Evolutionary conservation across 2,113 vertebrate species (phyloP), one percentile per base, ranked within the genome.

Genomic region (Numenius arquata): DNA sequence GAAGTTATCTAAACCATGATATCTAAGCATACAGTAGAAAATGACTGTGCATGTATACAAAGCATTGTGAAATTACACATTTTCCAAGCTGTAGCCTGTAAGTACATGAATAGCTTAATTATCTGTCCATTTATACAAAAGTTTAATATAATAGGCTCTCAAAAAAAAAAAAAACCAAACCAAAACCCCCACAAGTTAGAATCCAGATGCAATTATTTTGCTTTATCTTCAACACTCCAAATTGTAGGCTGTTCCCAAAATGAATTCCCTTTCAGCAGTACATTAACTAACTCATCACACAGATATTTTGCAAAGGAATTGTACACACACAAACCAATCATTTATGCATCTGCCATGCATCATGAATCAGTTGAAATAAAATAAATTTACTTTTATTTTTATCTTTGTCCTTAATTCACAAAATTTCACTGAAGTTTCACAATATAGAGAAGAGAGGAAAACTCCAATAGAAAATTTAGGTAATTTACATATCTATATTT

Each of bases 401-500:
- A 91, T 91, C 0, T 5, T 72, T 89, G 73, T 79, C 53, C 27
- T 75, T 93, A 86, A 82, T 95, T 88, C 78, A 89, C 18, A 90
- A 63, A 83, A 97, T 82, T 86, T 95, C 55, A 74, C 38, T 50
- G 58, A 68, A 61, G 36, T 27, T 73, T 85, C 26, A 92, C 38
- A 77, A 81, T 61, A 38, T 21, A 90, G 45, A 91, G 21, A 95
- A 56, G 27, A 67, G 45, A 90, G 6, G 12, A 72, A 94, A 86
- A 66, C 43, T 74, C 50, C 30, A 79, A 68, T 32, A 82, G 67
- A 77, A 81, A 78, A 93, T 90, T 19, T 75, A 80, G 6, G n/a
- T 72, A 94, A 95, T 93, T 95, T 95, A 87, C 82, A 95, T 93
- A 90, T 56, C n/a, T n/a, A 92, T 73, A 55, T 63, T 91, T 97